Conservation (phyloP, 1,140 invertebrate genomes). For the Drosophila sulfurigaster region DNA sequence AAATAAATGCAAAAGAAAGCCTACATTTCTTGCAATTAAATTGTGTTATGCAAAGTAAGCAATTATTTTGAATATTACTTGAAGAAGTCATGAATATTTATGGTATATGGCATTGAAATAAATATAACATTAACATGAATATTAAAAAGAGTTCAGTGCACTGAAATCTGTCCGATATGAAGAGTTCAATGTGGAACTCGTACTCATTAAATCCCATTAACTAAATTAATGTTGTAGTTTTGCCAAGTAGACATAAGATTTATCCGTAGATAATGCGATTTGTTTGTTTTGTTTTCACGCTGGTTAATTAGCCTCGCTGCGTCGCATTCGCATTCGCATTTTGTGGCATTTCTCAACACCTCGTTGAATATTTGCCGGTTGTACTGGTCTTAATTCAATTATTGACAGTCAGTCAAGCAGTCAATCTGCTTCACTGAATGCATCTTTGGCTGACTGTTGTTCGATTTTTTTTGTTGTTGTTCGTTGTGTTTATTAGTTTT, state of each 20-base stretch:
- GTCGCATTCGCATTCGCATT: constrained; percentile 2
- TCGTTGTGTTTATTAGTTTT: background rate
- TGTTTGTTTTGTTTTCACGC: constrained; percentile 27
- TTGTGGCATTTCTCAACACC: constrained; percentile 47
- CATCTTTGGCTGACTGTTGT: constrained; percentile 11
- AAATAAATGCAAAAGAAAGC: too few relatives aligned
- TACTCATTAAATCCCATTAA: too few relatives aligned
- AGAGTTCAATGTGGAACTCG: too few relatives aligned
- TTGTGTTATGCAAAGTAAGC: too few relatives aligned
- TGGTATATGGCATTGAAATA: too few relatives aligned
- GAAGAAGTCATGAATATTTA: too few relatives aligned
- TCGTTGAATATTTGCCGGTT: constrained; percentile 45
- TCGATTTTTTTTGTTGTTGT: background rate
- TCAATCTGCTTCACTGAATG: constrained; percentile 38
- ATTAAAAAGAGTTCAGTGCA: too few relatives aligned
- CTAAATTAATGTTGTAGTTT: too few relatives aligned
- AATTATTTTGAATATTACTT: too few relatives aligned
- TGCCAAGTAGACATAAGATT: background rate
- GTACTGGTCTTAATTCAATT: constrained; percentile 63
- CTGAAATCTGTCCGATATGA: too few relatives aligned
- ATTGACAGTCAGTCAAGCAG: constrained; percentile 60
- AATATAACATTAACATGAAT: too few relatives aligned
- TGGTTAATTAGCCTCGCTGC: constrained; percentile 35
- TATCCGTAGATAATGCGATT: constrained; percentile 8
- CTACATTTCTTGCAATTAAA: too few relatives aligned